These are phyloP conservation scores for Mycetomoellerius zeteki DNA, from an alignment of 1,140 invertebrate genomes.

Conservation along the genomic window DNA sequence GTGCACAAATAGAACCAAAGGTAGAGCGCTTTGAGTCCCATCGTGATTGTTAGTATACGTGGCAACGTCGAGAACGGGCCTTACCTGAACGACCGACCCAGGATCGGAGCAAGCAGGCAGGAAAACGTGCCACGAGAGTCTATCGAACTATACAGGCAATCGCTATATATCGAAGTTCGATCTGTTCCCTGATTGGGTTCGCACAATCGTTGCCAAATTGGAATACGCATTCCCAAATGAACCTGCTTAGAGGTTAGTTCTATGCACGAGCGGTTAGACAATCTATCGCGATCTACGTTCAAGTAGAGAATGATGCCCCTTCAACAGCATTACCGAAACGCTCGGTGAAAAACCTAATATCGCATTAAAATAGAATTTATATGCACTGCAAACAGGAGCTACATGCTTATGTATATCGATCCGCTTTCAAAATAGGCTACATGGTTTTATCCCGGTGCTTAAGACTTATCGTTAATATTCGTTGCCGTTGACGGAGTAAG, in stretches of 20 bases:
- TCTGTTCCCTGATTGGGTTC: constrained; percentile 63
- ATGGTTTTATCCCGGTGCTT: constrained; percentile 15
- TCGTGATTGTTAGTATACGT: constrained; percentile 1
- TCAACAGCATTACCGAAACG: neutral
- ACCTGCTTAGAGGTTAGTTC: constrained; percentile 16
- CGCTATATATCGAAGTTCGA: constrained; percentile 32
- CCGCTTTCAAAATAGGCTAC: neutral
- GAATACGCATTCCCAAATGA: constrained; percentile 63
- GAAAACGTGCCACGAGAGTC: constrained; percentile 23
- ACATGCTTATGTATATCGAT: constrained; percentile 23
- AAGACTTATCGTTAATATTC: constrained; percentile 62
- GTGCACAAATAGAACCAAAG: constrained; percentile 45
- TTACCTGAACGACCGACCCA: constrained; percentile 29
- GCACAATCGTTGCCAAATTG: constrained; percentile 66
- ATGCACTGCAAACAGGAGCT: constrained; percentile 2
- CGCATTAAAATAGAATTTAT: constrained; percentile 43
- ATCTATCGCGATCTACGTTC: neutral
- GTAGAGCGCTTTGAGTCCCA: constrained; percentile 41
- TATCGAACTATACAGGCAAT: neutral
- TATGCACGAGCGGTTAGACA: neutral
- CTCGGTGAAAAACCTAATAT: constrained; percentile 12
- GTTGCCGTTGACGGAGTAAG: constrained; percentile 26
- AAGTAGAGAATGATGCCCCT: constrained; percentile 1
- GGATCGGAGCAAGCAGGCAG: constrained; percentile 35
- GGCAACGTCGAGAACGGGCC: constrained; percentile 57